A percentile compares a stretch with the other conserved stretches of the same genome.
Conservation (phyloP, 2,797 vertebrate genomes). For the Phoebastria nigripes region DNA sequence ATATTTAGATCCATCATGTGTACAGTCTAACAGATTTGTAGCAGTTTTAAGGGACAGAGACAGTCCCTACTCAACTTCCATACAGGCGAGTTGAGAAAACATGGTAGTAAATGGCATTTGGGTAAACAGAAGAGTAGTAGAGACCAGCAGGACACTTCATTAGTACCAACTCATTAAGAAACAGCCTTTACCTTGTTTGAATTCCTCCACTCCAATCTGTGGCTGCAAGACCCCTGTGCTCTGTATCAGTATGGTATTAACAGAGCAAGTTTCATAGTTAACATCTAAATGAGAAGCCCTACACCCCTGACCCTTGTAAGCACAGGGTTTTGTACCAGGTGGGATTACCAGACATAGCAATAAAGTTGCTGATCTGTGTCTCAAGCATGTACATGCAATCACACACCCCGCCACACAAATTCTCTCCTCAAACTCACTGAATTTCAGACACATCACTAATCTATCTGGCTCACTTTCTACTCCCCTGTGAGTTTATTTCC, state of each 20-base stretch:
- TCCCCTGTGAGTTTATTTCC: background rate
- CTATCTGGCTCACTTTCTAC: background rate
- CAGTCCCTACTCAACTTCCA: background rate
- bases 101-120: background rate
- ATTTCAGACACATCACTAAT: background rate
- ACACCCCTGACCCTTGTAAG: background rate
- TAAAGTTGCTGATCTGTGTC: background rate
- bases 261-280: background rate
- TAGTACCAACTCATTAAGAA: background rate
- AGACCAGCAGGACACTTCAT: background rate
- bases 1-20: conserved; percentile 4
- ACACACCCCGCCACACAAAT: background rate
- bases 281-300: background rate
- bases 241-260: background rate
- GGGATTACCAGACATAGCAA: background rate
- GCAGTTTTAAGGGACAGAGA: background rate
- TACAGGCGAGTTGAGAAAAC: background rate
- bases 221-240: background rate
- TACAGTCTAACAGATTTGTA: background rate
- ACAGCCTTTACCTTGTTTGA: background rate
- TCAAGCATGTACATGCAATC: background rate
- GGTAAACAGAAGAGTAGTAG: background rate
- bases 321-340: rapidly evolving
- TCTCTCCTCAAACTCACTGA: background rate
- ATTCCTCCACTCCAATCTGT: background rate